Conservation (phyloP, 2,888 invertebrate genomes). For the Trissonchulus sp. region DNA sequence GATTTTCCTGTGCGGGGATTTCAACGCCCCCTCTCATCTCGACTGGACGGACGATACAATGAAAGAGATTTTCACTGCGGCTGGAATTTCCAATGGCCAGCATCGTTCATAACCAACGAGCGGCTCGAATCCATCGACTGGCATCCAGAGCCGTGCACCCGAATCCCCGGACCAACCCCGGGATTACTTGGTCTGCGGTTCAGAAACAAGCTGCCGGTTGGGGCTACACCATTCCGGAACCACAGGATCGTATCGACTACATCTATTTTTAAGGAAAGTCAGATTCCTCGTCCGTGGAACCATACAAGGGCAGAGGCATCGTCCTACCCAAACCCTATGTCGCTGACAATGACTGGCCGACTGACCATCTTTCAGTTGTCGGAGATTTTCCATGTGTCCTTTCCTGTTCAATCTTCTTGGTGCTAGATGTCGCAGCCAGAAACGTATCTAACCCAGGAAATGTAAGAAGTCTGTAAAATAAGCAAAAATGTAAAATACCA, state of each 20-base stretch:
- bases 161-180: slow-evolving; percentile 20
- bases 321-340: slow-evolving; percentile 20
- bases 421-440: too few relatives aligned
- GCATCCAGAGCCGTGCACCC: too few relatives aligned
- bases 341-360: slow-evolving; percentile 25
- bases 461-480: too few relatives aligned
- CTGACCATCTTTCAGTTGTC: slow-evolving; percentile 28
- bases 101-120: neutral
- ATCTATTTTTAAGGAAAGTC: slow-evolving; percentile 5
- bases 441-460: too few relatives aligned
- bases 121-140: slow-evolving; percentile 19
- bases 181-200: slow-evolving; percentile 28
- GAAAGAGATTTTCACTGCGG: slow-evolving; percentile 20
- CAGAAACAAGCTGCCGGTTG: slow-evolving; percentile 25
- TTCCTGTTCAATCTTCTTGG: too few relatives aligned
- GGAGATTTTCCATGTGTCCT: too few relatives aligned
- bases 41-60: slow-evolving; percentile 25
- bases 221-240: slow-evolving; percentile 26
- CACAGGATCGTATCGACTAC: slow-evolving; percentile 29
- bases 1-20: slow-evolving; percentile 27
- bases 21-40: slow-evolving; percentile 30
- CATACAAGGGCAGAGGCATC: slow-evolving; percentile 2
- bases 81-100: slow-evolving; percentile 30
- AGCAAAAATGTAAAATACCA: too few relatives aligned
- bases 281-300: neutral